Base-by-base conservation (phyloP, 2,113 vertebrate species). In the Embiotoca jacksoni region DNA sequence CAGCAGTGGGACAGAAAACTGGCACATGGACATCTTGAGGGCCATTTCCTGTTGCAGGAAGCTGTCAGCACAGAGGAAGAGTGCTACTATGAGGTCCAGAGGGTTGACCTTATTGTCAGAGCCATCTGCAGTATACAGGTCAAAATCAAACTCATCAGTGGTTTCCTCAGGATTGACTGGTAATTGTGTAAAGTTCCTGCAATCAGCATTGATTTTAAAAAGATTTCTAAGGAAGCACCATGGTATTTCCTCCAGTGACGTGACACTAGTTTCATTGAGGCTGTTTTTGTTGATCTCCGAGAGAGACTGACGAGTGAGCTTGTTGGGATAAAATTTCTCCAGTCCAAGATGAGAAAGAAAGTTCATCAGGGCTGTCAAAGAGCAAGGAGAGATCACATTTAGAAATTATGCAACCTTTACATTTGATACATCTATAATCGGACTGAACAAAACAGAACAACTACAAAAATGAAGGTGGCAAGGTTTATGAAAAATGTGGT, bases 1-100 rank as follows among this genome's bases (percentile, higher is more conserved):
- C 10, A 96, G 49, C 23, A 96, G 82, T 8, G 95, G 95, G 16
- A 96, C 79, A n/a, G 95, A 86, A 85, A 95, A 79, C 75, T 76
- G 91, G n/a, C 95, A 96, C 6, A 88, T 82, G 15, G 92, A 88
- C 94, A 95, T 94, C 64, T 94, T 95, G 5, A 89, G 70, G 63
- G 92, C 52, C 57, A 95, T 85, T 77, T 94, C 86, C 11, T 93
- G 87, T 56, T 92, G 94, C 44, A 96, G 78, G 75, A 93, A 92
- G 49, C 61, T 72, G 33, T 95, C 92, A 9, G 95, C 91, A 72
- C 93, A 94, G 31, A 90, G 77, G 60, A 95, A 82, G 15, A 93
- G 61, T 5, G 92, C 94, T 14, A 89, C 90, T 5, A 94, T 65
- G 16, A 96, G 63, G 23, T 95, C 95, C 0, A 86, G 87, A 41